phyloP scores from a whole-genome alignment of 92 coral and sea anemone species.

The Muricea muricata region DNA sequence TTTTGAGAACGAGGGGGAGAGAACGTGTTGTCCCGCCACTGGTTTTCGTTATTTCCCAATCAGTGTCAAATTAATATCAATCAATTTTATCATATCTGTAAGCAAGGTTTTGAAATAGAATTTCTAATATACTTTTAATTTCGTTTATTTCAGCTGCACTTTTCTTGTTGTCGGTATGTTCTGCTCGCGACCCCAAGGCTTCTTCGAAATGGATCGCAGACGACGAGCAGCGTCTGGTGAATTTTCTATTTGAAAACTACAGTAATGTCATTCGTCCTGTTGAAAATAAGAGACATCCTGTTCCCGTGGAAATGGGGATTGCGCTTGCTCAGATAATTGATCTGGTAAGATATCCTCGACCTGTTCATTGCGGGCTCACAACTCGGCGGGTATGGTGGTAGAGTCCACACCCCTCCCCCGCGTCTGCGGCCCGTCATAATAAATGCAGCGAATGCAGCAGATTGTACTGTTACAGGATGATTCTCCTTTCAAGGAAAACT shows the following conservation, averaged over 20 bases:
- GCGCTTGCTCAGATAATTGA: constrained; percentile 94
- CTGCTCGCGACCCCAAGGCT: background rate
- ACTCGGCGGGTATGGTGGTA: too few species aligned
- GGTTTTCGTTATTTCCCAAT: too few species aligned
- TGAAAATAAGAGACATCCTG: constrained; percentile 83
- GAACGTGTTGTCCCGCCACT: too few species aligned
- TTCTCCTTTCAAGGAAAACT: too few species aligned
- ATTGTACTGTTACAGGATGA: too few species aligned
- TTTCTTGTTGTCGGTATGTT: background rate
- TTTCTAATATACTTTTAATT: background rate
- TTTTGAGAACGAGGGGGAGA: too few species aligned
- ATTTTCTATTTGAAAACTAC: constrained; percentile 72
- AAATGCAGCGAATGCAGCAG: too few species aligned
- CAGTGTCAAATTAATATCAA: too few species aligned
- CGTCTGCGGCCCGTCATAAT: too few species aligned
- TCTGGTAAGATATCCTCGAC: constrained; percentile 84
- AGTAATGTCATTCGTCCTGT: constrained; percentile 91
- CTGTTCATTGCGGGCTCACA: too few species aligned
- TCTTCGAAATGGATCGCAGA: constrained; percentile 45
- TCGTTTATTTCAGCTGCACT: background rate
- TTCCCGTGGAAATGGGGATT: constrained; percentile 79
- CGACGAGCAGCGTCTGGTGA: constrained; percentile 82
- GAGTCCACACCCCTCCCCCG: too few species aligned
- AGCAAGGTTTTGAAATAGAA: background rate
- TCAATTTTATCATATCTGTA: too few species aligned